Evolutionary conservation across 2,797 vertebrate genomes (phyloP).

Genomic region (Naso thynnoides): DNA sequence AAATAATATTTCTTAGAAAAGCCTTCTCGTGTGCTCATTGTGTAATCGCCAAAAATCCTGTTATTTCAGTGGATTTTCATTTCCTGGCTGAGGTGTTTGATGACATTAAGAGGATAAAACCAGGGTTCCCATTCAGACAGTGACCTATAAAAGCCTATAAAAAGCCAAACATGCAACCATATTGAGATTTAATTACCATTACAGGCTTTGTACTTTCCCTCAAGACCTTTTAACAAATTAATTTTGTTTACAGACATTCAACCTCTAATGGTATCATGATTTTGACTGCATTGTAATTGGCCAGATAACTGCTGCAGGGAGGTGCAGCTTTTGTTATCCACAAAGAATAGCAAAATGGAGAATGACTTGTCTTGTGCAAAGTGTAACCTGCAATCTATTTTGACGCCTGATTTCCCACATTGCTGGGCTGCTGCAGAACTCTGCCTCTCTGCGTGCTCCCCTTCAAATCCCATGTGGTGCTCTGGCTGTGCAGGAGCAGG

Average conservation of each 20-base stretch:
- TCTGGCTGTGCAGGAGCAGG: slow-evolving; percentile 40
- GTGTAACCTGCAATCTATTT: slow-evolving; percentile 46
- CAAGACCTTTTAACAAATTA: slow-evolving; percentile 26
- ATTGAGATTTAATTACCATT: slow-evolving; percentile 38
- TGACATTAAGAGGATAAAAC: slow-evolving; percentile 59
- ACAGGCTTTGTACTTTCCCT: slow-evolving; percentile 21
- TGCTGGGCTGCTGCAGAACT: slow-evolving; percentile 51
- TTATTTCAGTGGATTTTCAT: slow-evolving; percentile 70
- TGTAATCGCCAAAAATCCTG: slow-evolving; percentile 61
- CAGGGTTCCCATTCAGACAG: slow-evolving; percentile 5
- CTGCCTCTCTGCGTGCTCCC: slow-evolving; percentile 41
- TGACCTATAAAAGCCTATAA: slow-evolving; percentile 36
- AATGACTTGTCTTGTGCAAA: slow-evolving; percentile 42
- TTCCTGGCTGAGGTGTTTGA: slow-evolving; percentile 59
- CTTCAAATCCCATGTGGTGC: slow-evolving; percentile 60
- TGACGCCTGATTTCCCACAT: slow-evolving; percentile 55
- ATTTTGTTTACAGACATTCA: slow-evolving; percentile 44
- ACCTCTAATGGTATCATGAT: slow-evolving; percentile 34
- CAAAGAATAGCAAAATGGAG: slow-evolving; percentile 51
- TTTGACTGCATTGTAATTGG: slow-evolving; percentile 40
- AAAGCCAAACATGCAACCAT: slow-evolving; percentile 29
- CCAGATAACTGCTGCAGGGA: slow-evolving; percentile 39
- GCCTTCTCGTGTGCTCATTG: slow-evolving; percentile 15
- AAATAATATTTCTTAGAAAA: slow-evolving; percentile 12
- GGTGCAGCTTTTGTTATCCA: slow-evolving; percentile 55